These are phyloP conservation scores for Rhyacophila evoluta DNA, from an alignment of 2,888 invertebrate genomes.

Conservation along the genomic window DNA sequence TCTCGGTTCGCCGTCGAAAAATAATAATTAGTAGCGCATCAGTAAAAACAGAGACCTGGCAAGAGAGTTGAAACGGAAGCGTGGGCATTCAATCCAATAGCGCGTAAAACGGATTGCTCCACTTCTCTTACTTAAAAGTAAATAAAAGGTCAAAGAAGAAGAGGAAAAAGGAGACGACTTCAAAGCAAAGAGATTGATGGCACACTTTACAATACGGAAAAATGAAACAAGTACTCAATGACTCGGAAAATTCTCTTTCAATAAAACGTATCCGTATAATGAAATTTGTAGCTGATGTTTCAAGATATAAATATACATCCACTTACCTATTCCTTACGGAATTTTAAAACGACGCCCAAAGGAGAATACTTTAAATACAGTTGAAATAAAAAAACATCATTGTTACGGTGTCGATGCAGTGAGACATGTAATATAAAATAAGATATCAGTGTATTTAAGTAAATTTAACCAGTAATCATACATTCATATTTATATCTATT, in stretches of 20 bases:
- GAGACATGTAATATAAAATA: too few species aligned
- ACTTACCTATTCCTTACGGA: neutral
- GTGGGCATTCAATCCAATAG: conserved; percentile 47
- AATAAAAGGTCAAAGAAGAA: conserved; percentile 44
- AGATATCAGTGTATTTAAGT: too few species aligned
- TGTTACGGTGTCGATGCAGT: too few species aligned
- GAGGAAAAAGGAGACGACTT: conserved; percentile 40
- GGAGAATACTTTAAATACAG: too few species aligned
- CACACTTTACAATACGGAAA: conserved; percentile 22
- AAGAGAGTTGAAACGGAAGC: conserved; percentile 34
- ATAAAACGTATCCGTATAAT: neutral
- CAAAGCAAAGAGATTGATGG: conserved; percentile 42
- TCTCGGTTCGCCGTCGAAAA: neutral
- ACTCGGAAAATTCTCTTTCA: neutral
- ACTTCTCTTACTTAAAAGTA: conserved; percentile 46
- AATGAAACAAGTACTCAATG: conserved; percentile 12
- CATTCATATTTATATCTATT: too few species aligned
- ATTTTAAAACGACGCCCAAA: neutral
- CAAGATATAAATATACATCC: neutral
- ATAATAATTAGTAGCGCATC: conserved; percentile 6
- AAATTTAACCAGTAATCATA: too few species aligned
- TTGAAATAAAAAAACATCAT: too few species aligned
- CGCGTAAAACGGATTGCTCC: conserved; percentile 44
- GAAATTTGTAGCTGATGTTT: neutral
- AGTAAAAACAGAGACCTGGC: neutral